Conservation (phyloP, 2,113 vertebrate genomes). For the Copsychus sechellarum region DNA sequence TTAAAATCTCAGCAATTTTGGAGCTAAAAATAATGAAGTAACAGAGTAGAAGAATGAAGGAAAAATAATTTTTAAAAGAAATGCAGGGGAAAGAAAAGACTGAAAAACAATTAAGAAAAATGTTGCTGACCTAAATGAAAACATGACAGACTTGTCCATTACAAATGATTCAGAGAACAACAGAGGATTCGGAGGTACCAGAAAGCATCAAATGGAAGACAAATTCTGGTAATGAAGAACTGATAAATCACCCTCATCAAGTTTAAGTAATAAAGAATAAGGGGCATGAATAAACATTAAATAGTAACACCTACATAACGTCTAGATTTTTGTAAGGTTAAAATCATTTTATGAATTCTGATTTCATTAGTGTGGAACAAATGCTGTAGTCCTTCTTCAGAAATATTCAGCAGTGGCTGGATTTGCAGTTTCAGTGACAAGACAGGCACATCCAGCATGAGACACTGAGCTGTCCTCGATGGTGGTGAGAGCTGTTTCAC, state of each 20-base stretch:
- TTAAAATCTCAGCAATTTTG: not conserved
- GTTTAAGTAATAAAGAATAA: not conserved
- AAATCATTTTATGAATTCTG: not conserved
- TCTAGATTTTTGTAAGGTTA: not conserved
- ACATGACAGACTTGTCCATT: not conserved
- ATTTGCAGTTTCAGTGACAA: not conserved
- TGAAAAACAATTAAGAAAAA: not conserved
- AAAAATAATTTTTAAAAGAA: not conserved
- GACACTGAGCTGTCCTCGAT: not conserved
- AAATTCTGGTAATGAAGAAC: not conserved
- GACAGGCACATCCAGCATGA: not conserved
- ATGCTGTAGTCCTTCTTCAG: not conserved
- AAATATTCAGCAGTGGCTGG: not conserved
- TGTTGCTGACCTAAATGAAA: not conserved
- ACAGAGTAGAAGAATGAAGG: not conserved
- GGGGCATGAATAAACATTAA: not conserved
- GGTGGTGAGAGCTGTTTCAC: not conserved
- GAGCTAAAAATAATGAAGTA: not conserved
- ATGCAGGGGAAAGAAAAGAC: not conserved
- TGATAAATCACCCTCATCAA: not conserved
- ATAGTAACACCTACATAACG: not conserved
- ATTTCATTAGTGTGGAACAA: not conserved
- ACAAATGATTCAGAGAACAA: not conserved
- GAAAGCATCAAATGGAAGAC: not conserved
- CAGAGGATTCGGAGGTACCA: not conserved